Evolutionary conservation across 2,113 vertebrate genomes (phyloP).

Genomic region (Leptobrachium ailaonicum): DNA sequence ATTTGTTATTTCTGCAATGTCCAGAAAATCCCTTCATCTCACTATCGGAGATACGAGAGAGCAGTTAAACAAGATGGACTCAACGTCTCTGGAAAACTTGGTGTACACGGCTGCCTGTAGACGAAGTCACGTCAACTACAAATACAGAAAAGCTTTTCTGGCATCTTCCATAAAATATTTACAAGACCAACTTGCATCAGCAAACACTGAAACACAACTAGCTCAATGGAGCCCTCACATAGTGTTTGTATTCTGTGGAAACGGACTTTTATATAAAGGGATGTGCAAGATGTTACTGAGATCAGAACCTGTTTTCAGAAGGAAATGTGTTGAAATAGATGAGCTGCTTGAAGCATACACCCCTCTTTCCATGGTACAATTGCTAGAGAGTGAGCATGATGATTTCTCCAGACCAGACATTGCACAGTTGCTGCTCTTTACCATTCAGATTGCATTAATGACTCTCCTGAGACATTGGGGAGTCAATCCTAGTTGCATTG

Average conservation of each 20-base stretch:
- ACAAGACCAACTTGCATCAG: slow-evolving; percentile 61
- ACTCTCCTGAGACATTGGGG: slow-evolving; percentile 78
- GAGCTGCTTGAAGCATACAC: slow-evolving; percentile 62
- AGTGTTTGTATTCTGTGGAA: slow-evolving; percentile 84
- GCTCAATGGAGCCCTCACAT: slow-evolving; percentile 57
- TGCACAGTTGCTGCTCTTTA: slow-evolving; percentile 78
- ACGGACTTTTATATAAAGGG: slow-evolving; percentile 68
- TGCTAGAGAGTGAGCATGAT: slow-evolving; percentile 52
- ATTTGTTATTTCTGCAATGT: slow-evolving; percentile 77
- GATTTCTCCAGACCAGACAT: slow-evolving; percentile 66
- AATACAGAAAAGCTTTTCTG: slow-evolving; percentile 74
- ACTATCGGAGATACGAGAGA: slow-evolving; percentile 65
- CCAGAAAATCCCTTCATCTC: slow-evolving; percentile 67
- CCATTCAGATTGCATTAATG: slow-evolving; percentile 74
- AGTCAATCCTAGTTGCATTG: slow-evolving; percentile 63
- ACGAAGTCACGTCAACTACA: slow-evolving; percentile 76
- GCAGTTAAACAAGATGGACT: slow-evolving; percentile 58
- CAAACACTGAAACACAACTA: neutral
- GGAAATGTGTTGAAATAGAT: slow-evolving; percentile 73
- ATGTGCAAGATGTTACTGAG: slow-evolving; percentile 72
- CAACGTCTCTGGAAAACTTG: slow-evolving; percentile 64
- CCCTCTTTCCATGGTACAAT: slow-evolving; percentile 60
- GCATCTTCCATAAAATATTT: slow-evolving; percentile 70
- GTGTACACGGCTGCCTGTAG: slow-evolving; percentile 83
- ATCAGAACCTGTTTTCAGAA: slow-evolving; percentile 70